Evolutionary conservation across 1,140 invertebrate species (phyloP).

Genomic region (Gonatopus flavifemur): DNA sequence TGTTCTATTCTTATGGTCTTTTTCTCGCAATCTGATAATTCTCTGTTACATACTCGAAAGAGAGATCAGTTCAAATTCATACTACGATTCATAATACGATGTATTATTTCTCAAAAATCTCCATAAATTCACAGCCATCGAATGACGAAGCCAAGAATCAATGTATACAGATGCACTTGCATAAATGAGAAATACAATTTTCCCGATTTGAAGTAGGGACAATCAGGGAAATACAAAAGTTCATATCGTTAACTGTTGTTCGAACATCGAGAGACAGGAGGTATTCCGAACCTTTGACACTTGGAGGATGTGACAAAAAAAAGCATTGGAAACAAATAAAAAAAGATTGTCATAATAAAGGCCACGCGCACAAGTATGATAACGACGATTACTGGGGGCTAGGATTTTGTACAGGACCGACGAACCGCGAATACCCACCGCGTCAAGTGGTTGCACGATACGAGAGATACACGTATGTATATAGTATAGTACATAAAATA

Average conservation of each 20-base stretch:
- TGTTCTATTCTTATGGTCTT: too few relatives aligned
- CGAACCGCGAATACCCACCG: constrained; percentile 50
- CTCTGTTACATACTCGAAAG: too few relatives aligned
- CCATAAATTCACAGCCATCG: too few relatives aligned
- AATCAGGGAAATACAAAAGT: not conserved
- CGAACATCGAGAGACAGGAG: constrained; percentile 17
- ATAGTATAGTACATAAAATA: too few relatives aligned
- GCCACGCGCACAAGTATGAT: constrained; percentile 38
- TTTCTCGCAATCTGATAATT: too few relatives aligned
- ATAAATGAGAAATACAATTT: constrained; percentile 6
- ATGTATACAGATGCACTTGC: constrained; percentile 19
- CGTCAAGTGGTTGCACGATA: constrained; percentile 42
- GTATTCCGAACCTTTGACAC: constrained; percentile 37
- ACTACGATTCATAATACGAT: too few relatives aligned
- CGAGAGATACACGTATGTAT: too few relatives aligned
- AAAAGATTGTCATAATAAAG: constrained; percentile 40
- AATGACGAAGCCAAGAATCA: too few relatives aligned
- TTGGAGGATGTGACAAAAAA: constrained; percentile 36
- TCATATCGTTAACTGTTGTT: constrained; percentile 30
- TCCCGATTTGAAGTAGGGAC: too few relatives aligned
- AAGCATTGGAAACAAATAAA: too few relatives aligned
- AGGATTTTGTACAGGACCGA: constrained; percentile 48
- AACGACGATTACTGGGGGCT: constrained; percentile 48
- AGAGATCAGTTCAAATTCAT: too few relatives aligned
- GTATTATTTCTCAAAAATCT: too few relatives aligned